Evolutionary conservation across 1,140 invertebrate genomes (phyloP).

Genomic region (Drosophila persimilis): DNA sequence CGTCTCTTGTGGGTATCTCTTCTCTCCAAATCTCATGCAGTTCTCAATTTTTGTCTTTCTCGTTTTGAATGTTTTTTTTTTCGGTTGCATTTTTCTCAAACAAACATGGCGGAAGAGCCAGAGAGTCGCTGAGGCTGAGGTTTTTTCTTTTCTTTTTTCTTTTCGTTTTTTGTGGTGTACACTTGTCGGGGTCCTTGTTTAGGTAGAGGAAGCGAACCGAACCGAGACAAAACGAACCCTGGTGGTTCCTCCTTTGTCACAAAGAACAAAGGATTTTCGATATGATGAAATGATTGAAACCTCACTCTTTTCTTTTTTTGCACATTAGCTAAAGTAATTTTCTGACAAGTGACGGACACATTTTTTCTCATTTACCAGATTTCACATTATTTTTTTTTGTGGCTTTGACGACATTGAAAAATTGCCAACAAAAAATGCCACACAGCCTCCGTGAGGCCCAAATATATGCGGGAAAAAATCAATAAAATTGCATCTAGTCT

Average conservation of each 20-base stretch:
- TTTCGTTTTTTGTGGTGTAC: constrained; percentile 10
- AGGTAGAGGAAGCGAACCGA: constrained; percentile 14
- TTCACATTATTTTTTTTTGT: constrained; percentile 13
- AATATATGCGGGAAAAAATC: constrained; percentile 49
- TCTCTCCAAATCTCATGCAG: constrained; percentile 35
- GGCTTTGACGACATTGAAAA: constrained; percentile 35
- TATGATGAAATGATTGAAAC: background rate
- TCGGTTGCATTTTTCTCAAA: constrained; percentile 48
- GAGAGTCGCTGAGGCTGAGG: constrained; percentile 18
- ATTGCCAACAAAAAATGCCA: constrained; percentile 23
- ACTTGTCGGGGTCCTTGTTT: constrained; percentile 44
- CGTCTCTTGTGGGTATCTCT: constrained; percentile 16
- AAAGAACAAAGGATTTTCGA: constrained; percentile 38
- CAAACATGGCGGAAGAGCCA: constrained; percentile 34
- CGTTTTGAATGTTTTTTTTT: constrained; percentile 13
- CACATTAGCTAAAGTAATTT: constrained; percentile 5
- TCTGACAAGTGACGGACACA: constrained; percentile 19
- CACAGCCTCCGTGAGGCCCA: constrained; percentile 37
- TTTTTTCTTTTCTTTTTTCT: constrained; percentile 11
- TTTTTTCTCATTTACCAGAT: background rate
- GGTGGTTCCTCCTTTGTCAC: constrained; percentile 12
- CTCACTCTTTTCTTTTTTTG: constrained; percentile 8
- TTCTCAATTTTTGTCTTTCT: constrained; percentile 30
- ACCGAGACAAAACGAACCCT: background rate
- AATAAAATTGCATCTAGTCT: constrained; percentile 69